These are phyloP conservation scores for Nebria ingens DNA, from an alignment of 1,140 invertebrate species.

Conservation along the genomic window DNA sequence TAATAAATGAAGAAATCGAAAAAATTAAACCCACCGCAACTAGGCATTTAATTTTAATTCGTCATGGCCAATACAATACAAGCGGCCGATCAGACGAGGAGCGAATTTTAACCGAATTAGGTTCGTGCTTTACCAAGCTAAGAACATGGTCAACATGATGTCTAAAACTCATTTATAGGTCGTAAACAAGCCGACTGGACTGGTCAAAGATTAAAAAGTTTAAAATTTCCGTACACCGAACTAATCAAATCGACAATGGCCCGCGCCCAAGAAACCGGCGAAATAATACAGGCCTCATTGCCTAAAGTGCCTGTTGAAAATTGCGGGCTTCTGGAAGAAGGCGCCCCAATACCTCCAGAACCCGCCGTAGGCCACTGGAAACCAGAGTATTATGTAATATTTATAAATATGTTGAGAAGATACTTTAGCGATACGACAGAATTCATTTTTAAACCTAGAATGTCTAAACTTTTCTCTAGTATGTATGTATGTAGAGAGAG, in stretches of 20 bases:
- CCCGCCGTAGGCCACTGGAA: constrained; percentile 80
- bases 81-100: constrained; percentile 63
- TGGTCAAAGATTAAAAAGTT: constrained; percentile 60
- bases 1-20: constrained; percentile 49
- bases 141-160: constrained; percentile 14
- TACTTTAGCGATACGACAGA: no score
- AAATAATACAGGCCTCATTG: constrained; percentile 64
- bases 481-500: no score
- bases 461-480: no score
- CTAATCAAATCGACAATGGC: constrained; percentile 88
- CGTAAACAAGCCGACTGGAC: constrained; percentile 73
- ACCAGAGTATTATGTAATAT: constrained; percentile 63
- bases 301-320: constrained; percentile 45
- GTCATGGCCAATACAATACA: constrained; percentile 90
- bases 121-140: no score
- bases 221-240: constrained; percentile 66
- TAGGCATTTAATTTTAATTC: constrained; percentile 79
- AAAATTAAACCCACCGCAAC: constrained; percentile 56
- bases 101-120: constrained; percentile 66
- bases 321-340: constrained; percentile 79
- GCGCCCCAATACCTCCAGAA: constrained; percentile 87
- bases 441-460: no score
- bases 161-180: constrained; percentile 40
- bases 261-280: constrained; percentile 81
- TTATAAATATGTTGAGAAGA: no score